phyloP scores from a whole-genome alignment of 92 coral and sea anemone genomes.

The Porites divaricata region DNA sequence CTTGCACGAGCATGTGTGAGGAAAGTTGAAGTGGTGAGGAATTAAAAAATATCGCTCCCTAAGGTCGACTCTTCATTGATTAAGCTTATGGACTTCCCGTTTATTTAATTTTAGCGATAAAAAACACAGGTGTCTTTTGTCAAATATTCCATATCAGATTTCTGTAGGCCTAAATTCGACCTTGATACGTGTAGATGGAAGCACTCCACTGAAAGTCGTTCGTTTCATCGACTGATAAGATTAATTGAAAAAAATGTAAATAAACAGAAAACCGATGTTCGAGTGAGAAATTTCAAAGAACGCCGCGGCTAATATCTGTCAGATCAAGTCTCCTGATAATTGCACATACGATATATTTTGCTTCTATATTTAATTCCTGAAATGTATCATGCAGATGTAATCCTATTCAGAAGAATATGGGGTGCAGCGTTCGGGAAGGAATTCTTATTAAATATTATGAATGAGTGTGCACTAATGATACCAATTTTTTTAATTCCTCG shows the following conservation, averaged over 20 bases:
- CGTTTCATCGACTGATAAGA: background rate
- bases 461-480: no score
- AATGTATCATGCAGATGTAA: background rate
- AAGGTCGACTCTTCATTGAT: no score
- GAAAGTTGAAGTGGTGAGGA: no score
- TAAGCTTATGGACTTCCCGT: no score
- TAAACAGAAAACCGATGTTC: background rate
- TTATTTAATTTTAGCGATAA: no score
- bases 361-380: background rate
- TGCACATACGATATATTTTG: background rate
- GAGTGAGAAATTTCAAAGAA: background rate
- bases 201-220: background rate
- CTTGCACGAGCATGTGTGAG: no score
- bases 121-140: no score
- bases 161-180: background rate
- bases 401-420: background rate
- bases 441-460: no score
- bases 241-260: background rate
- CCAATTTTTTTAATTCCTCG: no score
- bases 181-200: background rate
- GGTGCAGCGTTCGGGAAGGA: background rate
- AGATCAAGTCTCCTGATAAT: background rate
- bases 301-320: background rate
- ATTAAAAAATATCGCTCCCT: no score
- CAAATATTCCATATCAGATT: background rate